phyloP scores from a whole-genome alignment of 2,888 invertebrate genomes.

The Eurois occulta region DNA sequence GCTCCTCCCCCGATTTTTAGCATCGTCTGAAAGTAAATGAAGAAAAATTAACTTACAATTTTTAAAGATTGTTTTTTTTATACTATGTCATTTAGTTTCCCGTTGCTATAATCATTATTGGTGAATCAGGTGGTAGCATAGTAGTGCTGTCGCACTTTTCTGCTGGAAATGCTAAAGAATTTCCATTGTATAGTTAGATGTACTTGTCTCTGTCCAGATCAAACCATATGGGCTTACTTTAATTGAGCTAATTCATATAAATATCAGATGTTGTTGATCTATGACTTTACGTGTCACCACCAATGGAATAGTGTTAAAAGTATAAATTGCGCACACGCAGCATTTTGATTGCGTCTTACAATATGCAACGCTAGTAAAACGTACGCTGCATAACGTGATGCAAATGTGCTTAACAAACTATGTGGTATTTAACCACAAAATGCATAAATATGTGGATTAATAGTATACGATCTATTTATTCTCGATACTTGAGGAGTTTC shows the following conservation, averaged over 20 bases:
- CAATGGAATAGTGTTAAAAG: too few species aligned
- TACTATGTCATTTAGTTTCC: neutral
- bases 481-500: neutral
- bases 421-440: constrained; percentile 27
- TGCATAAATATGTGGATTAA: neutral
- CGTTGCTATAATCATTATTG: neutral
- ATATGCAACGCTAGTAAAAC: neutral
- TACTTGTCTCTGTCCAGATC: neutral
- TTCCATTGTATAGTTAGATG: neutral
- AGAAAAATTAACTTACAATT: neutral
- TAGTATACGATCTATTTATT: constrained; percentile 6
- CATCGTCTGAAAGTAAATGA: constrained; percentile 81
- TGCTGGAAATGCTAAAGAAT: neutral
- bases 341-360: neutral
- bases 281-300: neutral
- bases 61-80: neutral
- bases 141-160: neutral
- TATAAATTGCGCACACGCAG: too few species aligned
- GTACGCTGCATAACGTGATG: neutral
- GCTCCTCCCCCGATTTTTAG: constrained; percentile 88
- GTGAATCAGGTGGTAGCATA: neutral
- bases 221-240: neutral
- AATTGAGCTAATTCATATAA: neutral
- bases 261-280: neutral
- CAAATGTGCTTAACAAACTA: neutral